Evolutionary conservation across 2,113 vertebrate species (phyloP).

Genomic region (Pollachius pollachius): DNA sequence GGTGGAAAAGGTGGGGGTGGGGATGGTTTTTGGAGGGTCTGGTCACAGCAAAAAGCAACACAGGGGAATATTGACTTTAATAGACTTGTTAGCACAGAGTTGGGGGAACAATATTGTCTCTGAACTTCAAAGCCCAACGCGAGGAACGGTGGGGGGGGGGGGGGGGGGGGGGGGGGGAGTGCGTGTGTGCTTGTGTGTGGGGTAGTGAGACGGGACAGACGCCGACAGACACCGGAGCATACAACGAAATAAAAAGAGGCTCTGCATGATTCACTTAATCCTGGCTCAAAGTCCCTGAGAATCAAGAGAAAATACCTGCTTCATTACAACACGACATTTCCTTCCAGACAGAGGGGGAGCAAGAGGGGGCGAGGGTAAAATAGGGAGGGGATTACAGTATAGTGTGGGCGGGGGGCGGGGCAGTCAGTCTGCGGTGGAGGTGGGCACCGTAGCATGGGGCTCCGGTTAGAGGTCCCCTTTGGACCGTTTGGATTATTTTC

Average conservation of each 20-base stretch:
- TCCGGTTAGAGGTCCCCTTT: conserved; percentile 21
- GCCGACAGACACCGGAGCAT: too few relatives aligned
- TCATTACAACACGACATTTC: too few relatives aligned
- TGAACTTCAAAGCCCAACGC: conserved; percentile 43
- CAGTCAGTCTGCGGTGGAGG: neutral
- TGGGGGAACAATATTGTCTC: conserved; percentile 56
- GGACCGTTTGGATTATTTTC: conserved; percentile 49
- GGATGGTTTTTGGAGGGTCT: conserved; percentile 8
- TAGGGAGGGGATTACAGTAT: too few relatives aligned
- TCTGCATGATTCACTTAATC: too few relatives aligned
- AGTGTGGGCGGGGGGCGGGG: too few relatives aligned
- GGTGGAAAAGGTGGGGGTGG: conserved; percentile 12
- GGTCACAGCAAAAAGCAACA: conserved; percentile 3
- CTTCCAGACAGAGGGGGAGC: too few relatives aligned
- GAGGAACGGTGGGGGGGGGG: conserved; percentile 34
- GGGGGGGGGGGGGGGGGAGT: conserved; percentile 38
- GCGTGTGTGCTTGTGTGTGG: conserved; percentile 39
- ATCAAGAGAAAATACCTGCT: too few relatives aligned
- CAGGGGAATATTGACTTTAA: conserved; percentile 39
- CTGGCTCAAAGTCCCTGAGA: too few relatives aligned
- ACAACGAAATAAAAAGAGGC: too few relatives aligned
- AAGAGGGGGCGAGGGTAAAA: too few relatives aligned
- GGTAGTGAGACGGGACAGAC: too few relatives aligned
- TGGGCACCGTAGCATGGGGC: neutral
- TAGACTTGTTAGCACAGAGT: conserved; percentile 41